Evolutionary conservation across 2,797 vertebrate genomes (phyloP).

Genomic region (Amblyraja radiata): DNA sequence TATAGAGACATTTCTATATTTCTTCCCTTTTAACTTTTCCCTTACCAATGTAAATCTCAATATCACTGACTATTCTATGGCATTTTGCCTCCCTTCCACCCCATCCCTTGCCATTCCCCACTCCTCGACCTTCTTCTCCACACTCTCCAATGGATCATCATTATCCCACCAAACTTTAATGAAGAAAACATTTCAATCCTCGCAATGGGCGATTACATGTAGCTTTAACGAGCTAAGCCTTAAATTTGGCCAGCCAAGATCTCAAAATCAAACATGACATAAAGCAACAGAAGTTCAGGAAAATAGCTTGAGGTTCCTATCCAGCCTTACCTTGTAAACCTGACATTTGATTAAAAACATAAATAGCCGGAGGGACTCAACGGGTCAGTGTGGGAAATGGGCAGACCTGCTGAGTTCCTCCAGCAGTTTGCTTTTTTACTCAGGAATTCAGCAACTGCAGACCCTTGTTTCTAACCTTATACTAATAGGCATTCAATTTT

Average conservation of each 20-base stretch:
- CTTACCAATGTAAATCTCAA: too few relatives aligned
- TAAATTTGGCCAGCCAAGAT: not conserved
- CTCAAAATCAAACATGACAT: not conserved
- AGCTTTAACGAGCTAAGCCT: not conserved
- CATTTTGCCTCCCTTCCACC: too few relatives aligned
- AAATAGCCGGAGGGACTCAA: too few relatives aligned
- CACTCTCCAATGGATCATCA: not conserved
- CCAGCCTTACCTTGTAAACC: not conserved
- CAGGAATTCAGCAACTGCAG: too few relatives aligned
- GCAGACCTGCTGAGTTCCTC: too few relatives aligned
- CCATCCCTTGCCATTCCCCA: too few relatives aligned
- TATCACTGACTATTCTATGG: too few relatives aligned
- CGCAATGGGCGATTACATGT: not conserved
- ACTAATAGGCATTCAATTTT: not conserved
- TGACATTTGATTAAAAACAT: not conserved
- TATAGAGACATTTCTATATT: too few relatives aligned
- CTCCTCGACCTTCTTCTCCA: too few relatives aligned
- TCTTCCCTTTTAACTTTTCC: too few relatives aligned
- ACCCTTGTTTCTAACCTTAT: not conserved
- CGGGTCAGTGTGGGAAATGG: too few relatives aligned
- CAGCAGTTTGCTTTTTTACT: too few relatives aligned
- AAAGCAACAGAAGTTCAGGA: not conserved
- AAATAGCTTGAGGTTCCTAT: not conserved
- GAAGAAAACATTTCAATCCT: not conserved
- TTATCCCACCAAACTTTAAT: not conserved